Evolutionary conservation across 2,888 invertebrate species (phyloP).

Genomic region (Azorinus chamasolen): DNA sequence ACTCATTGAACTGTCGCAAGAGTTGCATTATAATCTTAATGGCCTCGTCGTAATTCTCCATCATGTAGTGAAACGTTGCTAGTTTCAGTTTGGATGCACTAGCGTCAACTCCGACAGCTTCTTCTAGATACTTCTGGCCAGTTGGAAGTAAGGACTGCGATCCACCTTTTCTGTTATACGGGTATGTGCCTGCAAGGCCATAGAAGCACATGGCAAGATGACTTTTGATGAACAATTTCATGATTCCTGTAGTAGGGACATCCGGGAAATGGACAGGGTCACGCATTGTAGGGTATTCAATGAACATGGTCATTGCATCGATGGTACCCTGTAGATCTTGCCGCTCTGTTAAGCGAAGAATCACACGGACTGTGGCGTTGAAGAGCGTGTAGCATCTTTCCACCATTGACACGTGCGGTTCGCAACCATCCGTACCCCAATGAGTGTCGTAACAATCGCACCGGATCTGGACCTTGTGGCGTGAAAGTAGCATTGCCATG

Average conservation of each 20-base stretch:
- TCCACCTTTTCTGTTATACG: constrained; percentile 51
- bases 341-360: constrained; percentile 58
- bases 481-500: constrained; percentile 51
- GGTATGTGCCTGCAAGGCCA: constrained; percentile 52
- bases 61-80: constrained; percentile 60
- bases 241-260: constrained; percentile 43
- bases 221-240: constrained; percentile 54
- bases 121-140: constrained; percentile 47
- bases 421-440: constrained; percentile 58
- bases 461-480: constrained; percentile 36
- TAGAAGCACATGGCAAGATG: constrained; percentile 50
- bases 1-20: constrained; percentile 55
- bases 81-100: constrained; percentile 56
- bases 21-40: constrained; percentile 63
- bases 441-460: constrained; percentile 62
- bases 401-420: constrained; percentile 50
- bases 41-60: constrained; percentile 53
- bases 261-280: constrained; percentile 61
- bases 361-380: constrained; percentile 49
- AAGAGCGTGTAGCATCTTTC: constrained; percentile 58
- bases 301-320: constrained; percentile 54
- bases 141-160: constrained; percentile 40
- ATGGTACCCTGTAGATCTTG: constrained; percentile 50
- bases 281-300: constrained; percentile 59
- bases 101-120: constrained; percentile 49